Conservation (phyloP, 2,113 vertebrate genomes). For the Hypomesus transpacificus region DNA sequence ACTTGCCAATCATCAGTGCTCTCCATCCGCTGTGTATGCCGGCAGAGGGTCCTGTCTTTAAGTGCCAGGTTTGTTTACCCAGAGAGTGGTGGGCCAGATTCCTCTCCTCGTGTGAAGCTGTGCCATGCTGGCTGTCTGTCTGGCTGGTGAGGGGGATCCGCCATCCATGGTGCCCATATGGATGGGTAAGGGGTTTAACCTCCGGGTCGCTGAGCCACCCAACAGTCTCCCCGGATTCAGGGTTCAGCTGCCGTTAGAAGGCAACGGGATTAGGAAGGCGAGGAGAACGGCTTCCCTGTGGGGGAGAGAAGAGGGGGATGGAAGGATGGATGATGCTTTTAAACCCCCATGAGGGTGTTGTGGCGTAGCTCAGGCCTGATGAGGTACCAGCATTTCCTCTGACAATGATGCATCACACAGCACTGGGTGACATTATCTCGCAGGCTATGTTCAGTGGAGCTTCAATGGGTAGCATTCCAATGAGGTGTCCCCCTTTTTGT, state of each 20-base stretch:
- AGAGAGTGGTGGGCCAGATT: background rate
- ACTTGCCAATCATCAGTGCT: background rate
- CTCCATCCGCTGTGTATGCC: background rate
- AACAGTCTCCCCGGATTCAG: conserved; percentile 20
- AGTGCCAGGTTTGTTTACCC: conserved; percentile 41
- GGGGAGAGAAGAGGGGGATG: background rate
- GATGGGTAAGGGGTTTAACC: conserved; percentile 65
- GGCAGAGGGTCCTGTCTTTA: background rate
- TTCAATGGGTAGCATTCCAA: background rate
- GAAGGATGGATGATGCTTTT: background rate
- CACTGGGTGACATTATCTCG: background rate
- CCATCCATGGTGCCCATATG: conserved; percentile 44
- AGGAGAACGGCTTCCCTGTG: background rate
- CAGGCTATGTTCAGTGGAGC: too few relatives aligned
- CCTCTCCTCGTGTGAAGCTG: background rate
- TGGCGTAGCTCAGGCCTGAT: background rate
- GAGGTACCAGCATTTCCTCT: background rate
- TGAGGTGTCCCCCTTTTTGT: background rate
- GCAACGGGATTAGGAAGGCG: conserved; percentile 26
- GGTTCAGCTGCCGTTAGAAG: conserved; percentile 41
- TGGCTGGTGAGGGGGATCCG: conserved; percentile 37
- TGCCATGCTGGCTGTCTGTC: conserved; percentile 11
- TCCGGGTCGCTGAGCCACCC: conserved; percentile 35
- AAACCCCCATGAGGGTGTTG: background rate
- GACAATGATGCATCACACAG: background rate